These are phyloP conservation scores for Oopsacas minuta DNA, from an alignment of 37 sponge, comb jelly and placozoan genomes.

Conservation along the genomic window DNA sequence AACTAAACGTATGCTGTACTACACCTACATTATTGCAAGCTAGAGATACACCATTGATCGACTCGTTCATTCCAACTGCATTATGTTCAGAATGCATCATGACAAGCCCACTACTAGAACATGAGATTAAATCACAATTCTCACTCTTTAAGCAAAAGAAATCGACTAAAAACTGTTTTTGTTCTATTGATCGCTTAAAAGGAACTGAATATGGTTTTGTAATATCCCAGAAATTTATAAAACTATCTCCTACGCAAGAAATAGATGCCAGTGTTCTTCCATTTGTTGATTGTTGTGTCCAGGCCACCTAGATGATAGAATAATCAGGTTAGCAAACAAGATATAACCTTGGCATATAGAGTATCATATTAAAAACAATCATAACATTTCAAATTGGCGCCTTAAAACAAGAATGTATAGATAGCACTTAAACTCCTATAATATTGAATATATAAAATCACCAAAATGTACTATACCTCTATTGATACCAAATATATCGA, in stretches of 20 bases:
- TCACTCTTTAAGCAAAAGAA: background rate
- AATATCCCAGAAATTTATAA: conserved; percentile 13
- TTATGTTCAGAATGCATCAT: background rate
- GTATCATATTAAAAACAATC: too few relatives aligned
- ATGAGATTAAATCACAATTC: background rate
- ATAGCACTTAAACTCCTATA: too few relatives aligned
- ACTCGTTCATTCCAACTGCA: background rate
- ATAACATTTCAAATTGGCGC: too few relatives aligned
- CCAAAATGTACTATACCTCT: too few relatives aligned
- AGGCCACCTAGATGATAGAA: background rate
- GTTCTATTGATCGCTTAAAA: background rate
- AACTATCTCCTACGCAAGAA: background rate
- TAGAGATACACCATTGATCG: background rate
- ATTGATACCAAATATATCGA: too few relatives aligned
- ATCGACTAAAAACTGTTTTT: background rate
- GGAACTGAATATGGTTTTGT: conserved; percentile 16
- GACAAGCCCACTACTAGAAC: background rate
- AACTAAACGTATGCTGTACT: background rate
- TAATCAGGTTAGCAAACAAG: too few relatives aligned
- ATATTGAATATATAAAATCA: too few relatives aligned
- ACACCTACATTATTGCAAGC: background rate
- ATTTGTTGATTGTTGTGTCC: background rate
- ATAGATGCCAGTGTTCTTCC: conserved; percentile 10
- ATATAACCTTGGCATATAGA: too few relatives aligned
- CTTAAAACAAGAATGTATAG: too few relatives aligned